These are phyloP conservation scores for Habroteleia sp. DNA, from an alignment of 2,888 invertebrate species.

Conservation along the genomic window DNA sequence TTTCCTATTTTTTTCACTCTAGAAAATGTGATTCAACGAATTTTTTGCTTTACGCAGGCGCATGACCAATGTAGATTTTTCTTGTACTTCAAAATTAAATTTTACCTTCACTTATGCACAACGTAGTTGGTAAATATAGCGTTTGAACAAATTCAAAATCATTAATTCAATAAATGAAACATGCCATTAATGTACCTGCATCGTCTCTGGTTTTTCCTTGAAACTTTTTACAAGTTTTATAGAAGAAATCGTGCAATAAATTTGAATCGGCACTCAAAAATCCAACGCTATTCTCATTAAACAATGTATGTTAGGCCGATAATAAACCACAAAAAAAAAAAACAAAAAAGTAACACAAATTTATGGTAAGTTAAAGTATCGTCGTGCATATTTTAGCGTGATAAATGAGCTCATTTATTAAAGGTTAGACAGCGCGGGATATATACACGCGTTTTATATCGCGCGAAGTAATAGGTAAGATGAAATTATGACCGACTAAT, in stretches of 20 bases:
- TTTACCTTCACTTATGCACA: too few species aligned
- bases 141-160: too few species aligned
- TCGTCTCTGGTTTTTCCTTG: too few species aligned
- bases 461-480: conserved; percentile 56
- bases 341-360: conserved; percentile 35
- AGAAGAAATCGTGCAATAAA: neutral
- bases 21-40: conserved; percentile 23
- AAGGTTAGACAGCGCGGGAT: conserved; percentile 58
- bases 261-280: neutral
- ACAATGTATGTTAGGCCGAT: conserved; percentile 32
- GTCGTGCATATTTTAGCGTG: conserved; percentile 59
- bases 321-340: conserved; percentile 9
- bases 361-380: conserved; percentile 58
- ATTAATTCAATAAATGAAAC: too few species aligned
- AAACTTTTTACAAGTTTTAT: too few species aligned
- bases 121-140: too few species aligned
- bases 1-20: conserved; percentile 15
- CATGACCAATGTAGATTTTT: too few species aligned
- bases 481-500: conserved; percentile 59
- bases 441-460: conserved; percentile 51
- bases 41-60: conserved; percentile 29
- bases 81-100: too few species aligned
- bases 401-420: conserved; percentile 62
- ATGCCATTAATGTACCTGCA: too few species aligned
- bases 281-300: conserved; percentile 24